These are phyloP conservation scores for Patella depressa DNA, from an alignment of 2,888 invertebrate species.

Conservation along the genomic window DNA sequence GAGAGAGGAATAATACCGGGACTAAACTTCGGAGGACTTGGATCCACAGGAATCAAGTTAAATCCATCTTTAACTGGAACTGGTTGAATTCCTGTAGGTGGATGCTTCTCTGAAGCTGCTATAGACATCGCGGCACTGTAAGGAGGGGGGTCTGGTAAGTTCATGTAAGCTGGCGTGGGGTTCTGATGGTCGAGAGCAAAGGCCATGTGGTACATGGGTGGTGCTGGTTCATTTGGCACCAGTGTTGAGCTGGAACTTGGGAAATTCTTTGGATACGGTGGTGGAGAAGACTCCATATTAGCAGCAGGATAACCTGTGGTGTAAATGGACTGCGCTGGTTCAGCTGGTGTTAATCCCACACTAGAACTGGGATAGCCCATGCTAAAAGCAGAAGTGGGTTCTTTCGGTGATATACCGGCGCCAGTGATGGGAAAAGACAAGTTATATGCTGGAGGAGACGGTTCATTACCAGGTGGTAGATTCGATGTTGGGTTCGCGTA, in stretches of 20 bases:
- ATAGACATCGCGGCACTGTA: constrained; percentile 1
- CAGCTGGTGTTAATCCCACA: background rate
- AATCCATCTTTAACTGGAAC: background rate
- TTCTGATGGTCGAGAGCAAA: background rate
- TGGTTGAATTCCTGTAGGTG: background rate
- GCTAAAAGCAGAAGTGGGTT: background rate
- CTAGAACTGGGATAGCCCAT: background rate
- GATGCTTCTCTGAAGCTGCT: background rate
- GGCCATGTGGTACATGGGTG: background rate
- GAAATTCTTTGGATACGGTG: background rate
- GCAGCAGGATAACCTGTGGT: background rate
- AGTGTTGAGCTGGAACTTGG: background rate
- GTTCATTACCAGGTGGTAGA: background rate
- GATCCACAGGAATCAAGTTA: background rate
- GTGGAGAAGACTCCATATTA: background rate
- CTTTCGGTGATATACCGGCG: background rate
- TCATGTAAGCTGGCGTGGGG: background rate
- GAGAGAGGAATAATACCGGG: background rate
- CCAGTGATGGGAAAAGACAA: background rate
- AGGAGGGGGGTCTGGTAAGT: background rate
- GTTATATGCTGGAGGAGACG: background rate
- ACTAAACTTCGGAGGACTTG: constrained; percentile 1
- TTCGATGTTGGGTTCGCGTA: background rate
- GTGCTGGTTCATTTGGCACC: background rate
- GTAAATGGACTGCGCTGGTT: background rate